phyloP scores from a whole-genome alignment of 2,797 vertebrate species.

The Eleutherodactylus coqui region DNA sequence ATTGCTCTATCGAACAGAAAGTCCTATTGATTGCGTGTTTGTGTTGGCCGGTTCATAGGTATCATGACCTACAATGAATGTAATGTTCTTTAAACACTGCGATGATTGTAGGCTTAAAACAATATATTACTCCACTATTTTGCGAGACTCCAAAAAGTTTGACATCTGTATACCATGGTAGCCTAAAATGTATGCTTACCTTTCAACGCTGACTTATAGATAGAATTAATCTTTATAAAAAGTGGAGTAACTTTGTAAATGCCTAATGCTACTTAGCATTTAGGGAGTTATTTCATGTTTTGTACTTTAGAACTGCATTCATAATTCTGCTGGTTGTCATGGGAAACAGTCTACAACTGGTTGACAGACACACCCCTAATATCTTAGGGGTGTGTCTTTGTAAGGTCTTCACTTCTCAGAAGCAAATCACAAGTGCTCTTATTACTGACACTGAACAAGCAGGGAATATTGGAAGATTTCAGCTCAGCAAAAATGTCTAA shows the following conservation, averaged over 20 bases:
- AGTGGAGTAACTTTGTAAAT: too few species aligned
- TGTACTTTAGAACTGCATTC: neutral
- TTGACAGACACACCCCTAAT: neutral
- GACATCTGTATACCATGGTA: neutral
- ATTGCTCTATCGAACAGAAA: slow-evolving; percentile 43
- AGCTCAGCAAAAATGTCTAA: too few species aligned
- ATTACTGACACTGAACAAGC: neutral
- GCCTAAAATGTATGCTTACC: neutral
- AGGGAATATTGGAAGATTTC: neutral
- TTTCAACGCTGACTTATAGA: neutral
- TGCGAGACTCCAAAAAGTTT: neutral
- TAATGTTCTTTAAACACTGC: slow-evolving; percentile 59
- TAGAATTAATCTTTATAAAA: neutral
- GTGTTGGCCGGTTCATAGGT: slow-evolving; percentile 42
- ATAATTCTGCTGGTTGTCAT: neutral
- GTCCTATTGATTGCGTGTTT: slow-evolving; percentile 57
- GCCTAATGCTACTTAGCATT: too few species aligned
- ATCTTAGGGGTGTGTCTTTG: too few species aligned
- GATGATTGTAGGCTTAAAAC: slow-evolving; percentile 51
- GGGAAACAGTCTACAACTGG: neutral
- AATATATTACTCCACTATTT: slow-evolving; percentile 19
- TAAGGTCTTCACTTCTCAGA: too few species aligned
- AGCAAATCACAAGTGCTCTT: too few species aligned
- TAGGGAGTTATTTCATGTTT: neutral
- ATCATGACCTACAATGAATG: slow-evolving; percentile 54